Evolutionary conservation across 2,797 vertebrate species (phyloP).

Genomic region (Anguilla marmorata): DNA sequence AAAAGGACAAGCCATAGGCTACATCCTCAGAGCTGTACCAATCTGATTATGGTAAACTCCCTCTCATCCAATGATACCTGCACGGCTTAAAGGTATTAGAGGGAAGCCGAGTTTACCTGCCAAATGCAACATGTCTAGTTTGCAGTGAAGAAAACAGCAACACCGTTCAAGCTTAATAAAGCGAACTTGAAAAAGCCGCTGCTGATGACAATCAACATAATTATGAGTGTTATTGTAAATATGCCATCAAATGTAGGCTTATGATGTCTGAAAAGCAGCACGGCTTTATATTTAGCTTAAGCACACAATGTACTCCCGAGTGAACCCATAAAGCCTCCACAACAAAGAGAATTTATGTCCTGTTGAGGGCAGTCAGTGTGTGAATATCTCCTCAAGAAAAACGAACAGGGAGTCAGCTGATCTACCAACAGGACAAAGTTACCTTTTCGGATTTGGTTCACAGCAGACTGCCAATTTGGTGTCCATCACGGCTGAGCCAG

Average conservation of each 20-base stretch:
- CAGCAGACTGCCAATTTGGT: not conserved
- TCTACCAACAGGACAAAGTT: not conserved
- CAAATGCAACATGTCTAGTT: conserved; percentile 35
- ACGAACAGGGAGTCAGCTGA: not conserved
- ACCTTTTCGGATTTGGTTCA: not conserved
- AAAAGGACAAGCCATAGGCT: not conserved
- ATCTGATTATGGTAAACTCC: conserved; percentile 67
- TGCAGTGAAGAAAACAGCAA: not conserved
- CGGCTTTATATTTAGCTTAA: not conserved
- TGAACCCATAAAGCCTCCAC: not conserved
- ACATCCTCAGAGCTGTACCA: conserved; percentile 56
- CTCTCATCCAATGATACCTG: conserved; percentile 64
- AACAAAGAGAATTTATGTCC: not conserved
- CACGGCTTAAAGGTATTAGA: conserved; percentile 50
- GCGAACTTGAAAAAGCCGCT: conserved; percentile 4
- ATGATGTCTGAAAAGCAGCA: not conserved
- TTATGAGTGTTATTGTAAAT: conserved; percentile 64
- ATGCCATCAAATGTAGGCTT: conserved; percentile 30
- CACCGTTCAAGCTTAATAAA: conserved; percentile 35
- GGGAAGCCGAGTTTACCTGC: conserved; percentile 45
- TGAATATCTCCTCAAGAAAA: not conserved
- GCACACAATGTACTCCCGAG: not conserved
- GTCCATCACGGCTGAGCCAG: not conserved
- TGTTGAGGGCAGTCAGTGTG: not conserved
- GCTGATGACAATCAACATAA: conserved; percentile 8